Evolutionary conservation across 2,113 vertebrate species (phyloP).

Genomic region (Cichladusa arquata): DNA sequence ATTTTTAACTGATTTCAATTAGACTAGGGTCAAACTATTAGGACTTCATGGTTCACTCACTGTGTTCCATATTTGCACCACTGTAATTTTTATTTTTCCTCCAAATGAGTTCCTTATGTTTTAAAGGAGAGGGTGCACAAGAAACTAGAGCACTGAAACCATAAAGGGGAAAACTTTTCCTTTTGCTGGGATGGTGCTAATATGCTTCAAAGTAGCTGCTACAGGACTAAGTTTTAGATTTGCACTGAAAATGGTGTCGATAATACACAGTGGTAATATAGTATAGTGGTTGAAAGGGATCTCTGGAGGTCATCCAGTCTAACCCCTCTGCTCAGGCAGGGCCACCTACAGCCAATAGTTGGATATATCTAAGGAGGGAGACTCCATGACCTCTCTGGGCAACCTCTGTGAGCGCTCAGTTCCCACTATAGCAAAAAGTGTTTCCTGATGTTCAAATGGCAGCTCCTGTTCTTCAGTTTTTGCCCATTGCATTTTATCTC

Average conservation of each 20-base stretch:
- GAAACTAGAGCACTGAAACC: neutral
- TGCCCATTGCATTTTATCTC: no score
- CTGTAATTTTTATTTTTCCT: neutral
- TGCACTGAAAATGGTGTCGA: neutral
- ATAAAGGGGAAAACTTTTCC: neutral
- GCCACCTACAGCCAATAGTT: no score
- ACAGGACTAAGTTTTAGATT: neutral
- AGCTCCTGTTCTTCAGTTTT: no score
- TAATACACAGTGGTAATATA: neutral
- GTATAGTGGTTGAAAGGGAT: no score
- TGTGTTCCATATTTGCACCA: neutral
- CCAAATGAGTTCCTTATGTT: neutral
- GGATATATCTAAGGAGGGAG: no score
- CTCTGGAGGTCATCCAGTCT: no score
- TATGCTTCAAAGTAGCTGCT: neutral
- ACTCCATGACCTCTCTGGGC: no score
- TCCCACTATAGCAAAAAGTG: no score
- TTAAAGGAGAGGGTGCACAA: neutral
- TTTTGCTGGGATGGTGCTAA: neutral
- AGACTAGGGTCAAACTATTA: neutral
- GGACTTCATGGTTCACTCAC: neutral
- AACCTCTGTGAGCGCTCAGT: no score
- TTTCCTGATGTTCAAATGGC: no score
- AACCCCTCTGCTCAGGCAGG: no score
- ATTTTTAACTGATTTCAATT: slow-evolving; percentile 43